Evolutionary conservation across 2,888 invertebrate species (phyloP), one percentile per base, ranked within the genome.

Genomic region (Mythimna vitellina): DNA sequence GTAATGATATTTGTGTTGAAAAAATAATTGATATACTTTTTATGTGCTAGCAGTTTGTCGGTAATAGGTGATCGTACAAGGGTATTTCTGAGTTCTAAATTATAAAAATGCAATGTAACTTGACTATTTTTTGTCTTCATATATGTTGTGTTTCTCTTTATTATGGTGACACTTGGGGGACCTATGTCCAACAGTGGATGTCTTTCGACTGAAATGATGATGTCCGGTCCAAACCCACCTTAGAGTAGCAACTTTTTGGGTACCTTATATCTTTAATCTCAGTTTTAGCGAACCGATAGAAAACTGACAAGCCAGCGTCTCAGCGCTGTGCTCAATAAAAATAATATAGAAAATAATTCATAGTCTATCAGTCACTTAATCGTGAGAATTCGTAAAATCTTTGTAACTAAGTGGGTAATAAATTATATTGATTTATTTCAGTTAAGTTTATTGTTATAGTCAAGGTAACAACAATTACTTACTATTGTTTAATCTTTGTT

Each of bases 381-480:
- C 64, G 54, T 76, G 61, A 42, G 70, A 76, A 70, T 65, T 57
- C 29, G 5, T 65, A 46, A 65, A 76, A 65, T 61, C 56, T 46
- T 46, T 38, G 54, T 54, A 32, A 49, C 46, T 56, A 25, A 35
- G 54, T 35, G 5, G 32, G 57, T 64, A 76, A 64, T 77, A 67
- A 76, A 77, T 71, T 51, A 67, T 51, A 67, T 64, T 76, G 64
- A 71, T 77, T 76, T 77, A 76, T 58, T 54, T 60, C 10, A 25
- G 7, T 66, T 1, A 54, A 42, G 0, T 58, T 58, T 51, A 63
- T 76, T 61, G 5, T 70, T 76, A n/a, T 22, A 54, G 6, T 46
- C 65, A 70, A 57, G 46, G 51, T 58, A 42, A 32, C n/a, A 20
- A 51, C 49, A 20, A 17, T 46, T 17, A 46, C 42, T 14, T 14